phyloP scores from a whole-genome alignment of 2,888 invertebrate species.

The Ommatoiulus sabulosus region DNA sequence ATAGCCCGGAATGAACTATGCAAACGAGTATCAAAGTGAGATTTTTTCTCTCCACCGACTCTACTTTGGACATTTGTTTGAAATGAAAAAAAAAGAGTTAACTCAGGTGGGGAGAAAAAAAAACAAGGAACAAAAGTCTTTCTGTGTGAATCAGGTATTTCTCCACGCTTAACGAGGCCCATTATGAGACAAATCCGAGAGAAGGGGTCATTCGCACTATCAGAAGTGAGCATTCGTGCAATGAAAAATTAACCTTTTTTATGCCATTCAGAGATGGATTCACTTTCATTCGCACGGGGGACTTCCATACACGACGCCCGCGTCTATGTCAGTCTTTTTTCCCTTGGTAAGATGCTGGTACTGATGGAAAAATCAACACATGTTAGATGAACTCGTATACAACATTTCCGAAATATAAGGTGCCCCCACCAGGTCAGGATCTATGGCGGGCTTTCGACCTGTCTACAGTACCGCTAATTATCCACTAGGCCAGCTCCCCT shows the following conservation, averaged over 20 bases:
- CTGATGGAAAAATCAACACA: too few relatives aligned
- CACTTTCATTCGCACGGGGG: neutral
- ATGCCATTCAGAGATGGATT: neutral
- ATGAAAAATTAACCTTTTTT: conserved; percentile 25
- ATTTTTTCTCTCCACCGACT: neutral
- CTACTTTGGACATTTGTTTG: neutral
- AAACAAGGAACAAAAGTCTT: conserved; percentile 21
- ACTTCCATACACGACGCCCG: neutral
- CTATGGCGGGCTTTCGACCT: too few relatives aligned
- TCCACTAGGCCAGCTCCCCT: too few relatives aligned
- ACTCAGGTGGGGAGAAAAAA: neutral
- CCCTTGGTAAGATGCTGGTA: too few relatives aligned
- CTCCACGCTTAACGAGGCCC: conserved; percentile 40
- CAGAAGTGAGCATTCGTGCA: neutral
- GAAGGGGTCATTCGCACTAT: conserved; percentile 32
- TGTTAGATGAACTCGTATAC: too few relatives aligned
- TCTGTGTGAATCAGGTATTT: conserved; percentile 30
- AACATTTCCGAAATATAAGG: too few relatives aligned
- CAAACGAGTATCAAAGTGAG: neutral
- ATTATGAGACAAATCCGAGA: neutral
- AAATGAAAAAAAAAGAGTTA: neutral
- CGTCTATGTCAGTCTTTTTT: too few relatives aligned
- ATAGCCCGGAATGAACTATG: neutral
- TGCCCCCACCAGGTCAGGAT: too few relatives aligned
- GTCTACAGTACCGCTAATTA: too few relatives aligned